Conservation (phyloP, 1,140 invertebrate genomes). For the Drosophila ohnishii region DNA sequence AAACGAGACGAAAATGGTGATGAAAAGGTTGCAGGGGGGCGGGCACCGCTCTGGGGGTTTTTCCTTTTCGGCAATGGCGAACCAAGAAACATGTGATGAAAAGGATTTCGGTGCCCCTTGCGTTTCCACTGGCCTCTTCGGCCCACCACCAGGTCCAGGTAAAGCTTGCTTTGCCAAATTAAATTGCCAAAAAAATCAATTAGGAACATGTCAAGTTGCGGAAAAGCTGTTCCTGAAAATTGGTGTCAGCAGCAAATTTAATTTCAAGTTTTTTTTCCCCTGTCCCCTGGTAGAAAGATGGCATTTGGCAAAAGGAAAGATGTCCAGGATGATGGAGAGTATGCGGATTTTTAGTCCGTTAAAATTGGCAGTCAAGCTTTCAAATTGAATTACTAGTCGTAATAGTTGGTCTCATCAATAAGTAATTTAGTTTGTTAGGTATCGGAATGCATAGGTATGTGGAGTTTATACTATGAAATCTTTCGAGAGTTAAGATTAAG, state of each 20-base stretch:
- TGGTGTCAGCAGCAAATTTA: constrained; percentile 77
- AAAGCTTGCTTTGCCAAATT: constrained; percentile 73
- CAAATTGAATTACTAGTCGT: not conserved
- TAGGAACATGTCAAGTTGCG: constrained; percentile 81
- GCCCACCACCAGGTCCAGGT: constrained; percentile 39
- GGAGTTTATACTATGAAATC: not conserved
- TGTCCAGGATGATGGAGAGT: constrained; percentile 1
- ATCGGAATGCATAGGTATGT: too few relatives aligned
- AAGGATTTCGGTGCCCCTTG: constrained; percentile 68
- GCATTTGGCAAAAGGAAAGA: constrained; percentile 5
- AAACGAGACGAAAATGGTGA: constrained; percentile 69
- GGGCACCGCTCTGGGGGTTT: constrained; percentile 25
- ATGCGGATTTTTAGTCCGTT: not conserved
- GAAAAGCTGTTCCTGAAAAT: constrained; percentile 79
- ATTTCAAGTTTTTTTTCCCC: constrained; percentile 53
- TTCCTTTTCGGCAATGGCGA: constrained; percentile 61
- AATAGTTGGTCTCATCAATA: not conserved
- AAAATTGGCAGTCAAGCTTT: too few relatives aligned
- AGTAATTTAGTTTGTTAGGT: too few relatives aligned
- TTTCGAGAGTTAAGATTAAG: too few relatives aligned
- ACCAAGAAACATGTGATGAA: constrained; percentile 74
- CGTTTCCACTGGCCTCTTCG: constrained; percentile 54
- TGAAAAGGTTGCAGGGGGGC: constrained; percentile 42
- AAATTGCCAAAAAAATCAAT: constrained; percentile 82
- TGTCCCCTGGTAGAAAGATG: constrained; percentile 9